Conservation (phyloP, 2,113 vertebrate species). For the Delphinus delphis region DNA sequence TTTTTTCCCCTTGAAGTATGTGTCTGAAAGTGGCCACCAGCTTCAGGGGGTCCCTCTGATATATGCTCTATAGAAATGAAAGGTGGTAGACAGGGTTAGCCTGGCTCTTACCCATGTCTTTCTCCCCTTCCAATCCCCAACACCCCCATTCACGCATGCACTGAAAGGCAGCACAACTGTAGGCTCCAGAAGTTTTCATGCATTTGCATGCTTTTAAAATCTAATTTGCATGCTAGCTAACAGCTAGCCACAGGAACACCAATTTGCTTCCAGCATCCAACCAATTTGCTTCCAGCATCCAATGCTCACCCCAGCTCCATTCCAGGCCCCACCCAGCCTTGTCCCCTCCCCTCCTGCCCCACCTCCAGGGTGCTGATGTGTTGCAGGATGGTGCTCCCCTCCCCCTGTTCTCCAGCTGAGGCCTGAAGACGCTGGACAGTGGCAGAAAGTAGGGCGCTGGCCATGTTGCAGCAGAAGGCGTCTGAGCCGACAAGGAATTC, state of each 20-base stretch:
- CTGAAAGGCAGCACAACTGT: not conserved
- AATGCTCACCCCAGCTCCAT: not conserved
- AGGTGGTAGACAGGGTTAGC: not conserved
- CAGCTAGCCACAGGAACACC: not conserved
- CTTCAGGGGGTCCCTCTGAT: conserved; percentile 81
- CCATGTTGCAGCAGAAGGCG: conserved; percentile 80
- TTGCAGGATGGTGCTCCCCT: conserved; percentile 79
- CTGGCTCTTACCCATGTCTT: fast-evolving
- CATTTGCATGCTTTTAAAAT: conserved; percentile 53
- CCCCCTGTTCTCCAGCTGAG: conserved; percentile 52
- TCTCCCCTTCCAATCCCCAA: no score
- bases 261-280: not conserved
- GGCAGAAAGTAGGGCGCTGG: conserved; percentile 74
- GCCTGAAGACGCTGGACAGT: conserved; percentile 83
- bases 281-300: conserved; percentile 25
- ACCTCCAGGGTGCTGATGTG: conserved; percentile 83
- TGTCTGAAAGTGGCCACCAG: conserved; percentile 79
- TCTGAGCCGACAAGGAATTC: conserved; percentile 84
- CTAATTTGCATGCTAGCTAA: conserved; percentile 45
- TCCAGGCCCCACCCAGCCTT: not conserved
- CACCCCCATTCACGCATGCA: not conserved
- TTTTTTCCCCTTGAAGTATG: conserved; percentile 84
- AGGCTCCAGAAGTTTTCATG: conserved; percentile 27
- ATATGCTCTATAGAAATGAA: conserved; percentile 74
- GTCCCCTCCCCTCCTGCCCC: not conserved